Conservation (phyloP, 1,140 invertebrate genomes). For the Hyles vespertilio region DNA sequence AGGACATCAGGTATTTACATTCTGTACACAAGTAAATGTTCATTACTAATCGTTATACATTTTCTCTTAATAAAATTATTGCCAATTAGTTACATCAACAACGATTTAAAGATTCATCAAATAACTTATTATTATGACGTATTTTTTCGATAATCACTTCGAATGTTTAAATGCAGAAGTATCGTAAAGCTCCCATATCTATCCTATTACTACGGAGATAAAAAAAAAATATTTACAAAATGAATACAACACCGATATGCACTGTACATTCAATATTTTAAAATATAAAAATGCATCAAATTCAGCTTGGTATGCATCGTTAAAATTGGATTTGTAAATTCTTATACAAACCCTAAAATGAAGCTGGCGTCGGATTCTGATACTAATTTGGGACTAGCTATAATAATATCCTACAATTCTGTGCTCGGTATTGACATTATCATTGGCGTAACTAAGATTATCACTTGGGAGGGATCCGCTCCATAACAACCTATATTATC, state of each 20-base stretch:
- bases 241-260: constrained; percentile 60
- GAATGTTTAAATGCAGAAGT: constrained; percentile 49
- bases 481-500: too few relatives aligned
- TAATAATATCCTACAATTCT: constrained; percentile 1
- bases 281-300: constrained; percentile 11
- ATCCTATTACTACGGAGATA: constrained; percentile 28
- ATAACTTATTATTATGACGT: constrained; percentile 45
- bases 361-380: constrained; percentile 25
- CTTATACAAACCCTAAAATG: constrained; percentile 8
- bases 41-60: constrained; percentile 48
- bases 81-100: constrained; percentile 31
- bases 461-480: too few relatives aligned
- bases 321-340: constrained; percentile 12
- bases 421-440: too few relatives aligned
- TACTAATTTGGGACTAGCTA: constrained; percentile 44
- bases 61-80: constrained; percentile 57
- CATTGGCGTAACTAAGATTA: too few relatives aligned
- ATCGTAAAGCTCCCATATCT: constrained; percentile 32
- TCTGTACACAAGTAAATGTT: constrained; percentile 54
- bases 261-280: constrained; percentile 49
- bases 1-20: constrained; percentile 67
- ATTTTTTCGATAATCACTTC: constrained; percentile 24
- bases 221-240: constrained; percentile 65
- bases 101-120: constrained; percentile 44
- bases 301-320: constrained; percentile 6